Conservation (phyloP, 2,797 vertebrate genomes). For the Silurus aristotelis region DNA sequence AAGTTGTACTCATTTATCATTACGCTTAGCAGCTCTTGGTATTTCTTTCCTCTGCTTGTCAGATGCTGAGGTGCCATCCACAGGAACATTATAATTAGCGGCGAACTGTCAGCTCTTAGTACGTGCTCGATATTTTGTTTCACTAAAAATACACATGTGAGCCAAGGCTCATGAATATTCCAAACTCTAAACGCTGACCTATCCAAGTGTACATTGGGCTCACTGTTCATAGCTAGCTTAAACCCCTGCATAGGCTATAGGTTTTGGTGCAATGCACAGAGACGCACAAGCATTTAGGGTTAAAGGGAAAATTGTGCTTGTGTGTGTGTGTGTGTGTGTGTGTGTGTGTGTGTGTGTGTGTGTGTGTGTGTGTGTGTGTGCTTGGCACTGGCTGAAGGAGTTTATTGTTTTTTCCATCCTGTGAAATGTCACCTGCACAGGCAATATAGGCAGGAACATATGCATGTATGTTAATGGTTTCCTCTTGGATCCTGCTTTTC, state of each 20-base stretch:
- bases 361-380: conserved; percentile 10
- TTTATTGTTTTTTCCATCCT: conserved; percentile 56
- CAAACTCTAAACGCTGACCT: conserved; percentile 48
- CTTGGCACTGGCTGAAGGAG: conserved; percentile 56
- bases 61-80: conserved; percentile 50
- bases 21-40: conserved; percentile 35
- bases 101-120: conserved; percentile 60
- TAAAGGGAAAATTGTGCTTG: conserved; percentile 13
- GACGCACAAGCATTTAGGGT: background rate
- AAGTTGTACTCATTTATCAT: conserved; percentile 34
- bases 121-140: conserved; percentile 62
- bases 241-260: conserved; percentile 33
- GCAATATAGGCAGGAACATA: conserved; percentile 29
- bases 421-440: conserved; percentile 66
- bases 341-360: conserved; percentile 28
- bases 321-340: conserved; percentile 16
- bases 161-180: conserved; percentile 70
- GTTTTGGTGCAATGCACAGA: conserved; percentile 14
- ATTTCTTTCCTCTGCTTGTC: conserved; percentile 45
- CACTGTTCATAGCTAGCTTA: conserved; percentile 12
- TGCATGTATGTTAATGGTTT: conserved; percentile 55
- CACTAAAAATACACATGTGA: conserved; percentile 63
- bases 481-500: conserved; percentile 58
- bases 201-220: conserved; percentile 33
- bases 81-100: conserved; percentile 52